These are phyloP conservation scores for Tragelaphus buxtoni DNA, from an alignment of 2,113 vertebrate genomes.

Conservation along the genomic window DNA sequence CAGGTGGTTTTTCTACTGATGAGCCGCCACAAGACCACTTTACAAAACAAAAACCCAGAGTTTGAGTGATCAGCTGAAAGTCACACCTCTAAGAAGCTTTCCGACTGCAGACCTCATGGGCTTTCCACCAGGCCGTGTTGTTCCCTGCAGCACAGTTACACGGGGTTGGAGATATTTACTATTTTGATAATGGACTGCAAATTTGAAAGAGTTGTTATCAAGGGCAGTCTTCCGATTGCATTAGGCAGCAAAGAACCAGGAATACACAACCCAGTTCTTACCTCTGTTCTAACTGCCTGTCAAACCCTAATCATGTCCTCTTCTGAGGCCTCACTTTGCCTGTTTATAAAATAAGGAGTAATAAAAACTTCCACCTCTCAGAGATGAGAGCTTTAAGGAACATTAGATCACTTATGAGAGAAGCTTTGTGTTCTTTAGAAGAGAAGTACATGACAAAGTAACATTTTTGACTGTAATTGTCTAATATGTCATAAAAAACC, in stretches of 20 bases:
- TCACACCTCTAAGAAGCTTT: neutral
- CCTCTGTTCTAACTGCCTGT: neutral
- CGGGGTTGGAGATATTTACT: neutral
- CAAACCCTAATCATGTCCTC: neutral
- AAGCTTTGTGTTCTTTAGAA: conserved; percentile 51
- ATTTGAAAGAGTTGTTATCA: neutral
- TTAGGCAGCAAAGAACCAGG: neutral
- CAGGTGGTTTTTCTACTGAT: neutral
- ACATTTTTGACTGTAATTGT: conserved; percentile 53
- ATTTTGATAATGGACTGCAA: conserved; percentile 18
- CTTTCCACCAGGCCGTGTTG: neutral
- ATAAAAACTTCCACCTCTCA: conserved; percentile 55
- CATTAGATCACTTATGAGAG: conserved; percentile 47
- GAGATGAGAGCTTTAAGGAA: conserved; percentile 46
- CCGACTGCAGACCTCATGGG: neutral
- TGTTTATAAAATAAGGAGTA: conserved; percentile 49
- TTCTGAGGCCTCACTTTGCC: neutral
- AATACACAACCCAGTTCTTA: neutral
- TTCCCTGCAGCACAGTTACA: neutral
- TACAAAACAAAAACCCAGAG: neutral
- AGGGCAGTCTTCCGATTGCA: neutral
- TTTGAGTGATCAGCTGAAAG: neutral
- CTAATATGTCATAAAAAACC: conserved; percentile 50
- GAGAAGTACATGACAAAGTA: conserved; percentile 42
- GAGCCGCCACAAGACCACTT: neutral